A percentile compares a stretch with the other conserved stretches of the same genome.
Conservation (phyloP, 2,113 vertebrate species). For the Rhegmatorhina hoffmannsi region DNA sequence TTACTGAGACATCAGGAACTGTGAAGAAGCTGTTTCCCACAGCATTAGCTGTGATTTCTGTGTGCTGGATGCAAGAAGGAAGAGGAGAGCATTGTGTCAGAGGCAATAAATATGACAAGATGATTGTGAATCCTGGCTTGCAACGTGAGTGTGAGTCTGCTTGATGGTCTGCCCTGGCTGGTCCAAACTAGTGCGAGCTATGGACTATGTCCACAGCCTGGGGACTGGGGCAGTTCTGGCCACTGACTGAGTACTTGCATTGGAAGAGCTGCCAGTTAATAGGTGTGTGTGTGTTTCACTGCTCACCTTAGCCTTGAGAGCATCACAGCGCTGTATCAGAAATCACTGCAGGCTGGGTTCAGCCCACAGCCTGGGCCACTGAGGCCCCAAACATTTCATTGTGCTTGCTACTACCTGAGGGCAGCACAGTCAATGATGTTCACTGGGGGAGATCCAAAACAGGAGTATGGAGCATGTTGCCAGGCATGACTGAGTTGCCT, state of each 20-base stretch:
- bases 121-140: neutral
- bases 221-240: fast-evolving
- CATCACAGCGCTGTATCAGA: neutral
- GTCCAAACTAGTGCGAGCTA: neutral
- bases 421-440: neutral
- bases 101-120: neutral
- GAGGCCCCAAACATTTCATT: neutral
- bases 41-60: neutral
- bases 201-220: fast-evolving
- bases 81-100: fast-evolving
- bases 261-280: neutral
- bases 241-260: fast-evolving
- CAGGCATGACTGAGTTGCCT: neutral
- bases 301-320: neutral
- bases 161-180: neutral
- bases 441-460: neutral
- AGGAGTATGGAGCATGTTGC: neutral
- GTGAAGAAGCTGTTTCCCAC: neutral
- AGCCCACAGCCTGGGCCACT: neutral
- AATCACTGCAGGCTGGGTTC: neutral
- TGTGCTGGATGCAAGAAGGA: neutral
- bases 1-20: neutral
- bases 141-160: neutral
- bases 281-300: fast-evolving
- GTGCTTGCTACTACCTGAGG: neutral